Percentiles rank a stretch among this genome's conserved stretches.
These are phyloP conservation scores for Apostichopus japonicus DNA, from an alignment of 35 echinoderm and acorn worm species.

Conservation along the genomic window DNA sequence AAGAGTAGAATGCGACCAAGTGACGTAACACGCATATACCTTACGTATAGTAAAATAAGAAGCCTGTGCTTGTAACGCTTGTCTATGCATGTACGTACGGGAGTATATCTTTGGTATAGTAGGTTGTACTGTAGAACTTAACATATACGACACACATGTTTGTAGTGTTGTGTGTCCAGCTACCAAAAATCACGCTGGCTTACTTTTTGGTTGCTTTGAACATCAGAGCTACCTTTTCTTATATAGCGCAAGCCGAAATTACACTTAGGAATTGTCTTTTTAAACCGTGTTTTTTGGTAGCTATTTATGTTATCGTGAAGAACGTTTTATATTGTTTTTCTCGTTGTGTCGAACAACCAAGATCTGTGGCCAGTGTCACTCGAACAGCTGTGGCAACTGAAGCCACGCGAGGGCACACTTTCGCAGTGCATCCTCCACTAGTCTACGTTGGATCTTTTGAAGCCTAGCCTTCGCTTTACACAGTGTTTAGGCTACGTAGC, in stretches of 20 bases:
- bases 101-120: neutral
- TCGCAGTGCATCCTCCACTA: neutral
- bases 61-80: neutral
- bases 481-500: neutral
- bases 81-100: constrained; percentile 8
- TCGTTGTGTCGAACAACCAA: neutral
- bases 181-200: neutral
- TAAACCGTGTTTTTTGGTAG: constrained; percentile 3
- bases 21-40: constrained; percentile 14
- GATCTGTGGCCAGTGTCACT: neutral
- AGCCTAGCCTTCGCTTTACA: neutral
- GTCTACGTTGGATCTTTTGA: neutral
- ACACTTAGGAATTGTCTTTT: neutral
- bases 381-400: constrained; percentile 9
- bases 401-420: constrained; percentile 15
- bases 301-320: neutral
- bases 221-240: neutral
- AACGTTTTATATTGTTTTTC: neutral
- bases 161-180: constrained; percentile 32
- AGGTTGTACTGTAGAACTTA: neutral
- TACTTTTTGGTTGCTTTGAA: neutral
- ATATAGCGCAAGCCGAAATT: neutral
- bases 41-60: too few species aligned
- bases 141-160: constrained; percentile 11
- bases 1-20: neutral